phyloP scores from a whole-genome alignment of 2,888 invertebrate species.

The Noctua janthina region DNA sequence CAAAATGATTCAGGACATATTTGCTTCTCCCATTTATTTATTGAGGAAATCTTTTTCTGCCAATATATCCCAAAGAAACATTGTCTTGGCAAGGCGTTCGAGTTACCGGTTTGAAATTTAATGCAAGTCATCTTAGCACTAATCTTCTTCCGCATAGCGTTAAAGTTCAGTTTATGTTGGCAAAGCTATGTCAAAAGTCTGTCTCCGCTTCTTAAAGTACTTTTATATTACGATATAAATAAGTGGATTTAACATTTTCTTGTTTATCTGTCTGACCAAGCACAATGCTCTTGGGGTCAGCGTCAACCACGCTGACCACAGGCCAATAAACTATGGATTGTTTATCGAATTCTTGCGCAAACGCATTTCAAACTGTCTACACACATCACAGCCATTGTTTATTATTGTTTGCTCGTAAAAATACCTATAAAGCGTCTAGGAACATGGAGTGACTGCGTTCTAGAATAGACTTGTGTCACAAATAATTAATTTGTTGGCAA shows the following conservation, averaged over 20 bases:
- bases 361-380: constrained; percentile 42
- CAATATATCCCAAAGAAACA: constrained; percentile 6
- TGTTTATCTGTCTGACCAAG: constrained; percentile 16
- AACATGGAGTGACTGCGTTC: constrained; percentile 3
- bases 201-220: constrained; percentile 1
- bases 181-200: constrained; percentile 1
- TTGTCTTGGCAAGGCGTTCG: constrained; percentile 24
- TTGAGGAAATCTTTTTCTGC: constrained; percentile 1
- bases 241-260: constrained; percentile 5
- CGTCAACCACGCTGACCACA: constrained; percentile 9
- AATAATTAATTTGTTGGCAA: constrained; percentile 46
- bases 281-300: constrained; percentile 26
- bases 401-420: constrained; percentile 37
- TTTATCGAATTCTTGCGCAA: constrained; percentile 29
- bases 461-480: constrained; percentile 22
- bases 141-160: constrained; percentile 37
- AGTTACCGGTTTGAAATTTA: constrained; percentile 3
- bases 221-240: constrained; percentile 9
- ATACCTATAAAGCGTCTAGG: constrained; percentile 12
- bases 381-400: constrained; percentile 33
- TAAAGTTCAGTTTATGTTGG: constrained; percentile 15
- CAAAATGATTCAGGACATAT: not conserved
- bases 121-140: constrained; percentile 9
- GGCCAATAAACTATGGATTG: constrained; percentile 46
- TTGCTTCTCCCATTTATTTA: not conserved